Evolutionary conservation across 2,797 vertebrate genomes (phyloP).

Genomic region (Enteromius argenteus): DNA sequence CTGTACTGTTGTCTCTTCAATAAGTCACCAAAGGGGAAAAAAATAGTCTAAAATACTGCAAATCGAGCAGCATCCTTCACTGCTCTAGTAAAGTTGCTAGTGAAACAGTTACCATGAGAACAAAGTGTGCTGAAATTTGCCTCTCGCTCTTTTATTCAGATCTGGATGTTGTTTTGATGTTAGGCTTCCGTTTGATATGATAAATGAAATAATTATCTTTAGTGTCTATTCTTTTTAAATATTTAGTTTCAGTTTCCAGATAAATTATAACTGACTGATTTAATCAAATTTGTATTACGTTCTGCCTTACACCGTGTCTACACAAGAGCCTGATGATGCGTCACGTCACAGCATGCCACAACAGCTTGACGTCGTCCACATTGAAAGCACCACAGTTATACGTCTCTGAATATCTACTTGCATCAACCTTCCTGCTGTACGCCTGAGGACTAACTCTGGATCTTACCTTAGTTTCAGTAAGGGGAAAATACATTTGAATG

Average conservation of each 20-base stretch:
- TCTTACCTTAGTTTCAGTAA: not conserved
- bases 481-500: not conserved
- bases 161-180: slow-evolving; percentile 50
- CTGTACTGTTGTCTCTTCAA: not conserved
- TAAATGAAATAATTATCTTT: slow-evolving; percentile 22
- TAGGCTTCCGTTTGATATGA: slow-evolving; percentile 41
- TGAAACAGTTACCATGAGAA: slow-evolving; percentile 61
- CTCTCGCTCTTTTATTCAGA: slow-evolving; percentile 38
- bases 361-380: slow-evolving; percentile 4
- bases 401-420: not conserved
- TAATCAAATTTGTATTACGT: not conserved
- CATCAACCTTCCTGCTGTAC: not conserved
- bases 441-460: not conserved
- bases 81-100: slow-evolving; percentile 20
- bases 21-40: too few relatives aligned
- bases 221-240: slow-evolving; percentile 16
- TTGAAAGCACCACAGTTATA: not conserved
- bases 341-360: not conserved
- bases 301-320: not conserved
- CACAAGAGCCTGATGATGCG: not conserved
- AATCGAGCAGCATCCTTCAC: not conserved
- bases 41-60: not conserved
- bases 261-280: slow-evolving; percentile 31
- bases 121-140: slow-evolving; percentile 37
- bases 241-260: slow-evolving; percentile 13